phyloP scores from a whole-genome alignment of 1,140 invertebrate species.

The Drosophila kikkawai region DNA sequence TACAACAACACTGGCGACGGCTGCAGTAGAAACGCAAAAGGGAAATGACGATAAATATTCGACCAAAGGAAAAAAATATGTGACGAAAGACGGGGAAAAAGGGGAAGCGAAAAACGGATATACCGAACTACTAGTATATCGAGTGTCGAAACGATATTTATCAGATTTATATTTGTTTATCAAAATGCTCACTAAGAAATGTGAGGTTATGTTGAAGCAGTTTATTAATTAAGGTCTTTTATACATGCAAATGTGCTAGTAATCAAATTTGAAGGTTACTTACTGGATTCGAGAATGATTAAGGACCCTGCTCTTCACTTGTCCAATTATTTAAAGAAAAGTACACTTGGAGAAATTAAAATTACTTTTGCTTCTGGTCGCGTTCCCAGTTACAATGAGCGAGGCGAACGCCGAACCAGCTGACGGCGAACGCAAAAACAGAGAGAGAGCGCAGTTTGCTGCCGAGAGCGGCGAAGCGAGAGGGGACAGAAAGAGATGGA shows the following conservation, averaged over 20 bases:
- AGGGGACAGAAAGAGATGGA: constrained; percentile 19
- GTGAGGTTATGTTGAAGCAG: constrained; percentile 55
- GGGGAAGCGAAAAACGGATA: background rate
- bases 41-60: constrained; percentile 52
- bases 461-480: constrained; percentile 31
- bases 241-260: background rate
- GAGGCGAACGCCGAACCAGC: constrained; percentile 72
- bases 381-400: constrained; percentile 64
- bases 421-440: constrained; percentile 42
- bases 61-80: constrained; percentile 11
- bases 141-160: background rate
- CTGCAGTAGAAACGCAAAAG: constrained; percentile 57
- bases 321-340: constrained; percentile 21
- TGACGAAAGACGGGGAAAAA: constrained; percentile 22
- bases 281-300: constrained; percentile 5
- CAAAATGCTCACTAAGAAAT: constrained; percentile 36
- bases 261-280: constrained; percentile 6
- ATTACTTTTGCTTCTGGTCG: constrained; percentile 47
- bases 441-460: constrained; percentile 10
- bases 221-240: constrained; percentile 1
- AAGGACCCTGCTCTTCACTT: background rate
- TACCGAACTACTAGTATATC: background rate
- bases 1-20: constrained; percentile 38
- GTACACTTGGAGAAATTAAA: constrained; percentile 66
- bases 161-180: background rate